Conservation (phyloP, 2,797 vertebrate genomes). For the Etheostoma perlongum region DNA sequence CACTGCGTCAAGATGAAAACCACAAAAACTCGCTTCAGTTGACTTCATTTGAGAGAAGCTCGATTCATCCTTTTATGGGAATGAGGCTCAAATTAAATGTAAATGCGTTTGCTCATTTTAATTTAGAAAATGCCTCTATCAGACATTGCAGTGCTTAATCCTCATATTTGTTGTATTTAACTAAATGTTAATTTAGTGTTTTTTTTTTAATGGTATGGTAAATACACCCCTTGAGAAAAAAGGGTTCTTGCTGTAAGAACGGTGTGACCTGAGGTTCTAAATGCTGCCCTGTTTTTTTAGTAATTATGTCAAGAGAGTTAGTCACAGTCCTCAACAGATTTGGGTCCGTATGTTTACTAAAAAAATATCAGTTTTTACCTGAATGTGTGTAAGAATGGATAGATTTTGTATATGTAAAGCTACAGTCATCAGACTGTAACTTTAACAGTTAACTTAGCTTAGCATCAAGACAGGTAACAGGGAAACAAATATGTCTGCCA, state of each 20-base stretch:
- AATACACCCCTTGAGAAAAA: constrained; percentile 32
- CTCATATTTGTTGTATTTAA: constrained; percentile 48
- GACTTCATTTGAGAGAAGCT: constrained; percentile 13
- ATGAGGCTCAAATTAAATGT: constrained; percentile 25
- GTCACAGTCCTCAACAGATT: neutral
- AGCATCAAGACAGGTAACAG: neutral
- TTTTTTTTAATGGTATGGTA: constrained; percentile 17
- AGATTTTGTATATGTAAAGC: too few species aligned
- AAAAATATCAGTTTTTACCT: neutral
- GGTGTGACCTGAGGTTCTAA: constrained; percentile 34
- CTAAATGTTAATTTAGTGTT: constrained; percentile 59
- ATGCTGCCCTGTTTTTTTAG: constrained; percentile 10
- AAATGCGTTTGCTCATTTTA: constrained; percentile 50
- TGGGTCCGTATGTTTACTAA: neutral
- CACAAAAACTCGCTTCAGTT: neutral
- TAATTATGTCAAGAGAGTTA: constrained; percentile 2
- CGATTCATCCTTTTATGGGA: constrained; percentile 37
- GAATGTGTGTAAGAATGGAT: neutral
- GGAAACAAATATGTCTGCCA: too few species aligned
- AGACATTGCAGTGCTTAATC: constrained; percentile 55
- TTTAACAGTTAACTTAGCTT: too few species aligned
- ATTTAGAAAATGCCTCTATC: constrained; percentile 54
- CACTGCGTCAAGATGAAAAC: constrained; percentile 9
- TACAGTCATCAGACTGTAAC: too few species aligned
- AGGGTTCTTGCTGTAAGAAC: constrained; percentile 33